Evolutionary conservation across 1,140 invertebrate genomes (phyloP), one percentile per base, ranked within the genome.

Genomic region (Globodera rostochiensis): DNA sequence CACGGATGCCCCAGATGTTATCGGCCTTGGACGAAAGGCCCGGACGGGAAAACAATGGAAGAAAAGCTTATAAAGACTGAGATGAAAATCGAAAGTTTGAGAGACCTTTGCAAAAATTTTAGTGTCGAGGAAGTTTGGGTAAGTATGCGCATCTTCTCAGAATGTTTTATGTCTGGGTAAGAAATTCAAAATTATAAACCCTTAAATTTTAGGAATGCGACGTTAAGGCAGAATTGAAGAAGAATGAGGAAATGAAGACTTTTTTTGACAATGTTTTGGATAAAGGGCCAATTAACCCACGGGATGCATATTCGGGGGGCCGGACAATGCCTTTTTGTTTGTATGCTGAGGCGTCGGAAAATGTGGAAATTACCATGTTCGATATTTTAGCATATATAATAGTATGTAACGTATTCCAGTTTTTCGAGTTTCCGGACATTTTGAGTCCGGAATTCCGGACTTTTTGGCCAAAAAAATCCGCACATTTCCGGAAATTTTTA

Each of bases 161-260:
- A 36, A 36, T 36, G 25, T 36, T 36, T 36, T 0, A 46, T 6
- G 9, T 77, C 21, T n/a, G 76, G 25, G 25, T 36, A 36, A n/a
- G n/a, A n/a, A n/a, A n/a, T n/a, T n/a, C n/a, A n/a, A n/a, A n/a
- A n/a, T n/a, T n/a, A n/a, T n/a, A n/a, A n/a, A n/a, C n/a, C n/a
- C n/a, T n/a, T n/a, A n/a, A n/a, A n/a, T n/a, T n/a, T n/a, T n/a
- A n/a, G n/a, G n/a, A 78, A 69, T 73, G 69, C 15, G 70, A 78
- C 5, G 71, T 78, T 4, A 78, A 19, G 21, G 36, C 13, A 4
- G 46, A 67, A 15, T 15, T 78, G 60, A 25, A 21, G 9, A 73
- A 36, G 5, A 73, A 77, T 19, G 15, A 15, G 8, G 76, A 77
- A 75, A 77, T 77, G 76, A 77, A 73, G 45, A 77, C 25, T 5